Base-by-base conservation (phyloP, 2,888 invertebrate species). In the Pilophorus perplexus region DNA sequence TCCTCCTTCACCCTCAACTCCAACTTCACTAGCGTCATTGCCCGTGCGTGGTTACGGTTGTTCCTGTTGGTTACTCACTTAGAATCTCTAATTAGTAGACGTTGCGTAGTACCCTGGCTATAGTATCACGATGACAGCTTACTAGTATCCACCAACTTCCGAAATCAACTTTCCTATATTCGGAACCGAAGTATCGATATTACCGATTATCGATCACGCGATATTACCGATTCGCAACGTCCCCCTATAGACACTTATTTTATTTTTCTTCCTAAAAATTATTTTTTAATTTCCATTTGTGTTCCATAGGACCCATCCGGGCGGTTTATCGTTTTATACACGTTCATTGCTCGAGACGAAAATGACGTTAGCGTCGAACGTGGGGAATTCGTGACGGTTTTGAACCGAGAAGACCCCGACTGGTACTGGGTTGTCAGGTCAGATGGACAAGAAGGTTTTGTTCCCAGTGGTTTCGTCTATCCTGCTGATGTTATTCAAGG, bases 391-490 rank as follows among this genome's bases (percentile, higher is more conserved):
- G 93, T 96, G n/a, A 94, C 94, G 67, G 92, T 96, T 12, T 79
- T 96, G 64, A 96, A 96, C 78, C 84, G 91, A 74, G 95, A 95
- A 76, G 95, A 96, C 78, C 89, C 92, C 0, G 94, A 95, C 77
- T 96, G 96, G 96, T 95, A 89, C 77, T 96, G 95, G 95, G 91
- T 96, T 60, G 87, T 93, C 38, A 83, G 93, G 72, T 89, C 89
- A 72, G 93, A 95, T 75, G 93, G 92, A 0, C 91, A 92, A 73
- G 95, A 96, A 78, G 96, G 96, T 0, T 96, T 96, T 77, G 94
- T 96, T 59, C 96, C 96, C 0, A 90, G 92, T 5, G 92, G 92
- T 22, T 95, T 94, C 75, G 92, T 95, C 0, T 95, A 93, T 80
- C 94, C 94, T 0, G 92, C 90, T 16, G 90, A 81, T 81, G 89